A percentile compares a stretch with the other conserved stretches of the same genome.
phyloP scores from a whole-genome alignment of 2,797 vertebrate genomes.

The Cuculus canorus region DNA sequence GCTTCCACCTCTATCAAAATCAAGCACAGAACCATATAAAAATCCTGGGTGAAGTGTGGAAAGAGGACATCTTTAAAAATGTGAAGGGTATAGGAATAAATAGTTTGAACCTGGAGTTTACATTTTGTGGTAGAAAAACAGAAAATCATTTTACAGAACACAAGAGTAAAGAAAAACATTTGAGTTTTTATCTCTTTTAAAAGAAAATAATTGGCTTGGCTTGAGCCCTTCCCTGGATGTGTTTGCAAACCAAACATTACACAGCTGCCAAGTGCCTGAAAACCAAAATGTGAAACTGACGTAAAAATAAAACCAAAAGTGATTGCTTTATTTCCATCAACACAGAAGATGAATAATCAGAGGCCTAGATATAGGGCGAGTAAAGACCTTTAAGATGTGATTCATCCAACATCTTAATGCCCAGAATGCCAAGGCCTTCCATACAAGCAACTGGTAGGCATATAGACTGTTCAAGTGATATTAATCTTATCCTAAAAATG shows the following conservation, averaged over 20 bases:
- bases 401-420: not conserved
- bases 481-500: not conserved
- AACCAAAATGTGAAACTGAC: slow-evolving; percentile 40
- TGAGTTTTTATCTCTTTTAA: slow-evolving; percentile 40
- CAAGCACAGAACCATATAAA: not conserved
- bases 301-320: slow-evolving; percentile 59
- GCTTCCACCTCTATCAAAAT: not conserved
- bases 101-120: not conserved
- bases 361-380: not conserved
- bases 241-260: slow-evolving; percentile 59
- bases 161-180: slow-evolving; percentile 1
- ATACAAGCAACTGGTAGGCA: not conserved
- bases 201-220: slow-evolving; percentile 49
- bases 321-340: not conserved
- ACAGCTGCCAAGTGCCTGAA: slow-evolving; percentile 40
- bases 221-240: slow-evolving; percentile 1
- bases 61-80: not conserved
- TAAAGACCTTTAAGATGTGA: not conserved
- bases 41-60: not conserved
- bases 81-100: not conserved
- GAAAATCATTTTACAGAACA: not conserved
- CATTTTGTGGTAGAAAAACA: not conserved
- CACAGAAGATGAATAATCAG: not conserved
- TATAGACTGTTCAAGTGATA: not conserved
- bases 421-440: not conserved